Conservation (phyloP, 2,797 vertebrate genomes). For the Hafferia zeledoni region DNA sequence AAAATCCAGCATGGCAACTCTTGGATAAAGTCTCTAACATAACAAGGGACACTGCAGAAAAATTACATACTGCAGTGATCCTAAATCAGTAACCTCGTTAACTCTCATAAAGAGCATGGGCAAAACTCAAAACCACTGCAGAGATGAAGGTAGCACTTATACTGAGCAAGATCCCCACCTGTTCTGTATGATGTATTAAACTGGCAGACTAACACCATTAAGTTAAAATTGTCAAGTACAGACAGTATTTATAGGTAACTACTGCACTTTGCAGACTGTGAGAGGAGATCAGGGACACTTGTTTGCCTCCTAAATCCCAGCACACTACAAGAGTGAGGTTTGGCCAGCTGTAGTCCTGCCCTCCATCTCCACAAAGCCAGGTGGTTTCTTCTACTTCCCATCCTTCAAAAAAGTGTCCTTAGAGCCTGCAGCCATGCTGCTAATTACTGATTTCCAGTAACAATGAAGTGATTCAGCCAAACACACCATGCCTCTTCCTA, state of each 20-base stretch:
- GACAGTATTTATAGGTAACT: background rate
- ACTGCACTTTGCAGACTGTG: background rate
- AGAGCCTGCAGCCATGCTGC: background rate
- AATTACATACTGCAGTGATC: background rate
- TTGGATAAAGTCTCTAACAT: background rate
- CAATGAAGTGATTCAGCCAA: background rate
- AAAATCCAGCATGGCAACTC: background rate
- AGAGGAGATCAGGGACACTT: background rate
- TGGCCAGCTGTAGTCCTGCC: background rate
- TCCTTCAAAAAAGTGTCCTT: background rate
- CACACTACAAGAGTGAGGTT: accelerated
- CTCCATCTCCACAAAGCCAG: accelerated
- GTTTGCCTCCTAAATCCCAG: background rate
- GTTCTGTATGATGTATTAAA: background rate
- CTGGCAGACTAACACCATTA: background rate
- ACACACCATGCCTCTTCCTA: background rate
- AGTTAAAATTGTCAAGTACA: background rate
- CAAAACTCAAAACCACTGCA: background rate
- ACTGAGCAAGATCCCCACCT: background rate
- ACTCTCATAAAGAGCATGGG: background rate
- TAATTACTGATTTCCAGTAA: background rate
- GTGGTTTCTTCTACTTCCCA: background rate
- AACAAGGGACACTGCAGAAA: background rate
- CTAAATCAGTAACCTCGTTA: background rate
- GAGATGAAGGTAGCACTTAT: background rate